These are phyloP conservation scores for Trypoxylus dichotomus DNA, from an alignment of 1,140 invertebrate genomes.

Conservation along the genomic window DNA sequence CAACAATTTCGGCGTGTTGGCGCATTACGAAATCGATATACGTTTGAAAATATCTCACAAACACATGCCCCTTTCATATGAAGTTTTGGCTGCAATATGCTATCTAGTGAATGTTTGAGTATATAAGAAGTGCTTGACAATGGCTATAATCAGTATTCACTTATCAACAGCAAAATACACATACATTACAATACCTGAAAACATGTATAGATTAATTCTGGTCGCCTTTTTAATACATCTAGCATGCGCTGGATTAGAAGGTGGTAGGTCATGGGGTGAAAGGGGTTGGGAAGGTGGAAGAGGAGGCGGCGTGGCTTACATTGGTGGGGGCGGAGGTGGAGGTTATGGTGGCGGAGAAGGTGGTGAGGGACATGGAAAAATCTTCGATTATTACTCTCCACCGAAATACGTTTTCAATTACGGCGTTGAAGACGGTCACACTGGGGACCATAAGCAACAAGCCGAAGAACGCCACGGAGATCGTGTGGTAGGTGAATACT, in stretches of 20 bases:
- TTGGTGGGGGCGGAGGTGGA: not conserved
- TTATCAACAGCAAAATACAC: not conserved
- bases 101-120: not conserved
- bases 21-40: not conserved
- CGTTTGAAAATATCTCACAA: not conserved
- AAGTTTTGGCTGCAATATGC: not conserved
- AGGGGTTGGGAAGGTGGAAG: not conserved
- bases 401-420: conserved; percentile 69
- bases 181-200: not conserved
- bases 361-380: not conserved
- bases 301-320: not conserved
- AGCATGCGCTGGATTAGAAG: not conserved
- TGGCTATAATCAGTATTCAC: not conserved
- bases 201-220: not conserved
- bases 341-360: not conserved
- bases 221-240: not conserved
- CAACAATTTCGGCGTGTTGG: not conserved
- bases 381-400: conserved; percentile 51
- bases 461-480: conserved; percentile 40
- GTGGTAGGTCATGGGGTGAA: not conserved
- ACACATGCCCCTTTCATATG: not conserved
- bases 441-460: conserved; percentile 65
- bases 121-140: not conserved
- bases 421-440: conserved; percentile 67
- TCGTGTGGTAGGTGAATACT: conserved; percentile 53